Conservation (phyloP, 2,797 vertebrate species). For the Melanotaenia trifasciata region DNA sequence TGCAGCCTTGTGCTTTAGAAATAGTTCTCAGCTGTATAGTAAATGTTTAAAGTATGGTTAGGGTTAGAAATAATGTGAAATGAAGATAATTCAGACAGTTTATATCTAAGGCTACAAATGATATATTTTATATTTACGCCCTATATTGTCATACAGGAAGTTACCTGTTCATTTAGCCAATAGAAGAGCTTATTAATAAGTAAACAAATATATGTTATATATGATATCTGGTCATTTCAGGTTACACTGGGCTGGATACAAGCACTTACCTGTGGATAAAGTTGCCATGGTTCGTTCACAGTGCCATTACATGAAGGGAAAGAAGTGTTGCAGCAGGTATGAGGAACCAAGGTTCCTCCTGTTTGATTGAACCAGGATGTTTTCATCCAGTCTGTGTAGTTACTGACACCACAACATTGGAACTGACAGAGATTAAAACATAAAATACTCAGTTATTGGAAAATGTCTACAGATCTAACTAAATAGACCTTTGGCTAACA, state of each 20-base stretch:
- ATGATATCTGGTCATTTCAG: not conserved
- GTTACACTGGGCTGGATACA: not conserved
- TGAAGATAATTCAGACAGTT: not conserved
- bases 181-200: not conserved
- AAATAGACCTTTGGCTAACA: too few relatives aligned
- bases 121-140: not conserved
- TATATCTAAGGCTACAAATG: too few relatives aligned
- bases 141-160: not conserved
- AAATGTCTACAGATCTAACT: too few relatives aligned
- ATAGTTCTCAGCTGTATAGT: too few relatives aligned
- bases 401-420: constrained; percentile 74
- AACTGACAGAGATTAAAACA: constrained; percentile 47
- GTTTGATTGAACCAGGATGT: constrained; percentile 72
- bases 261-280: constrained; percentile 63
- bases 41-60: too few relatives aligned
- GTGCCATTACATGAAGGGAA: constrained; percentile 64
- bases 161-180: not conserved
- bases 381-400: constrained; percentile 74
- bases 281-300: constrained; percentile 43
- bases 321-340: constrained; percentile 74
- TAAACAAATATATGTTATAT: not conserved
- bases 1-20: too few relatives aligned
- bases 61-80: too few relatives aligned
- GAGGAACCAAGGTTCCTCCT: constrained; percentile 57
- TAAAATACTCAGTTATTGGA: not conserved